Conservation (phyloP, 1,140 invertebrate species). For the Pseudachorutes palmiensis region DNA sequence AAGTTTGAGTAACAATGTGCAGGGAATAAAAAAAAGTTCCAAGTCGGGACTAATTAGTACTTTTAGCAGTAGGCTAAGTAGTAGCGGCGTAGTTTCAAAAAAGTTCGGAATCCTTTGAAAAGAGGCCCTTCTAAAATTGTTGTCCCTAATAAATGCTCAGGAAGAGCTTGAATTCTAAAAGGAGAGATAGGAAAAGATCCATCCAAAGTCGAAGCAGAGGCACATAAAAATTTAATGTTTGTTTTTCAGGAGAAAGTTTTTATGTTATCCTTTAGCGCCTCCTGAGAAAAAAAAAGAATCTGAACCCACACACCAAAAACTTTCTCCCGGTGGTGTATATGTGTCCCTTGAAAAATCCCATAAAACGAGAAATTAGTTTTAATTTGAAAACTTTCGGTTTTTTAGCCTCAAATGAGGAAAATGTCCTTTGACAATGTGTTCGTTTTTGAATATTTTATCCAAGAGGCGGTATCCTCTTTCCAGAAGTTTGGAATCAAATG, state of each 20-base stretch:
- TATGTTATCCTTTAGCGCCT: neutral
- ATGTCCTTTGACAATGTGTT: neutral
- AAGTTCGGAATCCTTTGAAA: constrained; percentile 1
- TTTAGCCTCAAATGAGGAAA: neutral
- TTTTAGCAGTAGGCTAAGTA: neutral
- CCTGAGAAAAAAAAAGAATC: neutral
- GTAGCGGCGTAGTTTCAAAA: neutral
- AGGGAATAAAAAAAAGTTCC: neutral
- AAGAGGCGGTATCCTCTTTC: neutral
- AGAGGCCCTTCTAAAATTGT: neutral
- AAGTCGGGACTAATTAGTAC: constrained; percentile 2
- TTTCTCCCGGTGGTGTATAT: constrained; percentile 3
- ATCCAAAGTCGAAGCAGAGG: neutral
- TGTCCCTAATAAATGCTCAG: neutral
- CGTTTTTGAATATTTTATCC: constrained; percentile 7
- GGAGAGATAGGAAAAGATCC: neutral
- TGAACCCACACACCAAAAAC: neutral
- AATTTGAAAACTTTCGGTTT: neutral
- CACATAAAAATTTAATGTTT: constrained; percentile 14
- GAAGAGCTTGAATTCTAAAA: neutral
- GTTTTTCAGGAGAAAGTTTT: constrained; percentile 1
- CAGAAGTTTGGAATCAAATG: too few species aligned
- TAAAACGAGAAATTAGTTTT: constrained; percentile 3
- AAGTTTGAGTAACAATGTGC: neutral
- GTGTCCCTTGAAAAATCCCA: neutral